phyloP scores from a whole-genome alignment of 1,140 invertebrate genomes.

The Geopemphigus sp. region DNA sequence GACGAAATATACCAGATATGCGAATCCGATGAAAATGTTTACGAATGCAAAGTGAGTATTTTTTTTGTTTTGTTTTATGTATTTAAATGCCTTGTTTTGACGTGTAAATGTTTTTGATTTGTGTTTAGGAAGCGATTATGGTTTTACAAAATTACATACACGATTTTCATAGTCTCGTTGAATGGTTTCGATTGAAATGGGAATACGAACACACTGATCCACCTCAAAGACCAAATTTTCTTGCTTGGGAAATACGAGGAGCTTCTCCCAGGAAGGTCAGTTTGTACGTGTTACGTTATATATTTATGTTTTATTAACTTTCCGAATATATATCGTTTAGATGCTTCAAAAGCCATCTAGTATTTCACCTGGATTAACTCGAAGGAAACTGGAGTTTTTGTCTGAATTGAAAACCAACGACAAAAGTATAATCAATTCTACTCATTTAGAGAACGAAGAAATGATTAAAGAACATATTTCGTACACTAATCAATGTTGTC shows the following conservation, averaged over 20 bases:
- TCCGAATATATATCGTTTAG: background rate
- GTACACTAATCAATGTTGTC: constrained; percentile 33
- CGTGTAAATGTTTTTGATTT: background rate
- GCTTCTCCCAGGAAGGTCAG: constrained; percentile 71
- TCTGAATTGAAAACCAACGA: constrained; percentile 36
- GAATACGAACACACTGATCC: constrained; percentile 86
- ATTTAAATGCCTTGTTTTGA: background rate
- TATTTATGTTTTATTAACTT: background rate
- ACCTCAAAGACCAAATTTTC: constrained; percentile 77
- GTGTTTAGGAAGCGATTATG: constrained; percentile 81
- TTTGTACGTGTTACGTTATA: background rate
- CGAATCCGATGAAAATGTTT: constrained; percentile 64
- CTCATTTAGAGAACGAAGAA: constrained; percentile 15
- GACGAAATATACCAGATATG: constrained; percentile 68
- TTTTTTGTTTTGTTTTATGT: background rate
- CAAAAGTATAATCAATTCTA: constrained; percentile 28
- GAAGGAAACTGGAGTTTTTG: constrained; percentile 14
- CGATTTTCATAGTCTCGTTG: constrained; percentile 88
- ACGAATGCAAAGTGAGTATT: constrained; percentile 63
- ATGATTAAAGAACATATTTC: constrained; percentile 12
- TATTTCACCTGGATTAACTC: constrained; percentile 32
- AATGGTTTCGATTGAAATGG: constrained; percentile 89
- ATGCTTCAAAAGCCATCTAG: constrained; percentile 32
- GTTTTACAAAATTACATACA: constrained; percentile 90
- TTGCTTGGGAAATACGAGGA: constrained; percentile 93